Conservation (phyloP, 2,888 invertebrate species). For the Litoditis marina region DNA sequence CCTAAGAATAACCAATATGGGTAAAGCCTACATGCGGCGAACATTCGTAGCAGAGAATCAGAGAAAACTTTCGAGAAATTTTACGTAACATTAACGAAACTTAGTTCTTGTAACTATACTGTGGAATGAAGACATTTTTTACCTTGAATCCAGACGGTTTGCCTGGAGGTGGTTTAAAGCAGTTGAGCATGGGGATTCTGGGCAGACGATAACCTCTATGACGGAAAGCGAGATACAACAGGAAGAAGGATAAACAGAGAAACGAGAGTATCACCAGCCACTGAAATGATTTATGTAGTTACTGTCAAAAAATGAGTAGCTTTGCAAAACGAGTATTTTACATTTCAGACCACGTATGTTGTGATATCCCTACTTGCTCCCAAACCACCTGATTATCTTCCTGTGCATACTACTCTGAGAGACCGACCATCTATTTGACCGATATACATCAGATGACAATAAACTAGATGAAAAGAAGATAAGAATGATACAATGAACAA, state of each 20-base stretch:
- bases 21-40: not conserved
- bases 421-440: too few species aligned
- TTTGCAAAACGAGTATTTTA: not conserved
- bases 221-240: slow-evolving; percentile 15
- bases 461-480: too few species aligned
- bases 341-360: not conserved
- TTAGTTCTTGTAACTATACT: too few species aligned
- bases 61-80: not conserved
- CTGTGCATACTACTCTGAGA: too few species aligned
- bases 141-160: not conserved
- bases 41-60: not conserved
- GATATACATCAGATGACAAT: too few species aligned
- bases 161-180: slow-evolving; percentile 19
- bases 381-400: too few species aligned
- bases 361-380: not conserved
- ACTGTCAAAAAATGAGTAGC: not conserved
- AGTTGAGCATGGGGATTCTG: slow-evolving; percentile 25
- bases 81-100: too few species aligned
- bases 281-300: slow-evolving; percentile 12
- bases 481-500: too few species aligned
- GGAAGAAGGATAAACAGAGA: slow-evolving; percentile 4
- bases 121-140: too few species aligned
- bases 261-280: slow-evolving; percentile 13
- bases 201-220: slow-evolving; percentile 6
- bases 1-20: too few species aligned